These are phyloP conservation scores for Mercenaria mercenaria DNA, from an alignment of 1,140 invertebrate genomes.

Conservation along the genomic window DNA sequence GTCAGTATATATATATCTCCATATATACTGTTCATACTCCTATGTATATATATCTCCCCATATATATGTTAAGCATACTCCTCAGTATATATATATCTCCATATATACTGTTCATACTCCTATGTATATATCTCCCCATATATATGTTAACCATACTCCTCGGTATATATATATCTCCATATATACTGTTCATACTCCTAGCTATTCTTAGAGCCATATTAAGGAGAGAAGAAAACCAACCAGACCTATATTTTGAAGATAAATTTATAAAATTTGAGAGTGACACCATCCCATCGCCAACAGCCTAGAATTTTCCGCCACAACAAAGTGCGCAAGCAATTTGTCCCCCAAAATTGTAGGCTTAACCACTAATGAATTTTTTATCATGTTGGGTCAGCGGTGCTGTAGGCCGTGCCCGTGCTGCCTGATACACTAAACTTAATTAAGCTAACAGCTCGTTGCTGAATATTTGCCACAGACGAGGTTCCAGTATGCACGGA, in stretches of 20 bases:
- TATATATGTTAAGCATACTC: neutral
- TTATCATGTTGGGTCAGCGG: neutral
- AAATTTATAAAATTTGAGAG: neutral
- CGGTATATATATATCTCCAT: neutral
- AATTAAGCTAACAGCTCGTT: neutral
- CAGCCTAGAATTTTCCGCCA: slow-evolving; percentile 3
- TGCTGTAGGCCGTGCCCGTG: neutral
- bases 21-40: too few relatives aligned
- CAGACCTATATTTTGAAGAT: neutral
- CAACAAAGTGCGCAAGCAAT: neutral
- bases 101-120: neutral
- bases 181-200: neutral
- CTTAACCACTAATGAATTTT: neutral
- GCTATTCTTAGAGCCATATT: neutral
- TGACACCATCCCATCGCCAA: neutral
- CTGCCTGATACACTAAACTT: neutral
- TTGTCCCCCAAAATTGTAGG: neutral
- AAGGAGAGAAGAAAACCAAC: neutral
- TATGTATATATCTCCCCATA: neutral
- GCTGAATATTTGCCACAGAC: slow-evolving; percentile 22
- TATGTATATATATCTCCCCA: too few relatives aligned
- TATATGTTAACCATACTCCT: neutral
- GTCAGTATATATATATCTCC: too few relatives aligned
- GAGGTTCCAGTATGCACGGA: neutral
- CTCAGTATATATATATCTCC: neutral